Base-by-base conservation (phyloP, 2,888 invertebrate genomes). In the Ptychoptera contaminata region DNA sequence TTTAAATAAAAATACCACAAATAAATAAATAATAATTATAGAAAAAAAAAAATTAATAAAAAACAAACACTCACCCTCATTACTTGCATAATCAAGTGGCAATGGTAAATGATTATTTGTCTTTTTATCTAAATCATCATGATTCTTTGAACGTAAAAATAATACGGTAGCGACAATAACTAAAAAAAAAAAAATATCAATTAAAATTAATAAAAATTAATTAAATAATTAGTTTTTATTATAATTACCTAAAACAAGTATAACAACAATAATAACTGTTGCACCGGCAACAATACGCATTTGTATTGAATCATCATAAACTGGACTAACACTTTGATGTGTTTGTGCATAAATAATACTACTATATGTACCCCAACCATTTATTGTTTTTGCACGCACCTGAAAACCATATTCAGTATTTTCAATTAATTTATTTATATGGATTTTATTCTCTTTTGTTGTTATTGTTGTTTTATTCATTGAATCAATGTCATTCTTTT, bases 61-160 rank as follows among this genome's bases (percentile, higher is more conserved):
- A n/a, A n/a, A n/a, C n/a, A n/a, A n/a, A n/a, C n/a, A 51, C 44
- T 52, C 57, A 65, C 67, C 65, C 60, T 67, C 65, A 50, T 67
- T 66, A 42, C 63, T 65, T 5, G 63, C 62, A 51, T 65, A 67
- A 46, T 67, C 67, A 53, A 66, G 54, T 14, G 67, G 65, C 35
- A 63, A 50, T 9, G 64, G 66, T 43, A 63, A 51, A 49, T 64
- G 65, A 54, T 62, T 65, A 40, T 58, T 63, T 2, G 65, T 93
- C 64, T 96, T 96, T 65, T 93, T 93, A 63, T 90, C 92, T 63
- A 93, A 88, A 59, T 91, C 91, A 65, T 92, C 92, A 62, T 82
- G 90, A 58, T 85, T 83, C 59, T 88, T 78, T 63, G 91, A 88
- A 57, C 90, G 76, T 48, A 94, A 70, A 62, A 92, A 88, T 36